Evolutionary conservation across 2,888 invertebrate species (phyloP).

Genomic region (Fragum sueziense): DNA sequence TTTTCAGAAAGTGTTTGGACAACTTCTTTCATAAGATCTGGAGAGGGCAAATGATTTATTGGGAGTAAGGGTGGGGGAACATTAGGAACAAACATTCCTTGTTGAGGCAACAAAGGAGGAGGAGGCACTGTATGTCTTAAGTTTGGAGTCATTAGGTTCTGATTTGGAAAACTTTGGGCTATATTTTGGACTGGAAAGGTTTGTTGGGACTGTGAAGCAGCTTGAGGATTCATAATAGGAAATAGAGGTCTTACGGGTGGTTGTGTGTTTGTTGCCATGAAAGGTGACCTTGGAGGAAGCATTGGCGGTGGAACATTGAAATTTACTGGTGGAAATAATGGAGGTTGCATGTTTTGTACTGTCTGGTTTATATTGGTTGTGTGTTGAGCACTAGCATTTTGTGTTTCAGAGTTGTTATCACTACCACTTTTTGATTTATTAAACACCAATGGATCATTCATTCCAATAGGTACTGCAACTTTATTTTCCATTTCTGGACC

Average conservation of each 20-base stretch:
- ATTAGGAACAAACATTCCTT: background rate
- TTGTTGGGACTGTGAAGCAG: background rate
- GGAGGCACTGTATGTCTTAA: background rate
- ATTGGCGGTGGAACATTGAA: conserved; percentile 7
- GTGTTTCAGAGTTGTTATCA: background rate
- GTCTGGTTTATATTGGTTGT: background rate
- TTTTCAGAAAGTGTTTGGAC: conserved; percentile 31
- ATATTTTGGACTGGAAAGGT: background rate
- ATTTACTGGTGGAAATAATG: background rate
- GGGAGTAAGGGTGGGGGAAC: conserved; percentile 11
- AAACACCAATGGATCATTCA: conserved; percentile 57
- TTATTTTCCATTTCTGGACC: conserved; percentile 18
- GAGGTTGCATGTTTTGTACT: conserved; percentile 8
- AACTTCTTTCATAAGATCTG: conserved; percentile 38
- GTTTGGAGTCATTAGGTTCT: background rate
- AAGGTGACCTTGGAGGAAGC: background rate
- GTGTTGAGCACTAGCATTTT: background rate
- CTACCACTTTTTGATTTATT: conserved; percentile 24
- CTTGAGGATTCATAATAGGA: background rate
- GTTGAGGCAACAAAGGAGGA: background rate
- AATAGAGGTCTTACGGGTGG: background rate
- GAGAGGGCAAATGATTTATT: conserved; percentile 37
- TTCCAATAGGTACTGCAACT: conserved; percentile 53
- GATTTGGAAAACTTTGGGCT: background rate
- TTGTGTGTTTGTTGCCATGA: background rate